Conservation (phyloP, 2,113 vertebrate genomes). For the Oostethus manadensis region DNA sequence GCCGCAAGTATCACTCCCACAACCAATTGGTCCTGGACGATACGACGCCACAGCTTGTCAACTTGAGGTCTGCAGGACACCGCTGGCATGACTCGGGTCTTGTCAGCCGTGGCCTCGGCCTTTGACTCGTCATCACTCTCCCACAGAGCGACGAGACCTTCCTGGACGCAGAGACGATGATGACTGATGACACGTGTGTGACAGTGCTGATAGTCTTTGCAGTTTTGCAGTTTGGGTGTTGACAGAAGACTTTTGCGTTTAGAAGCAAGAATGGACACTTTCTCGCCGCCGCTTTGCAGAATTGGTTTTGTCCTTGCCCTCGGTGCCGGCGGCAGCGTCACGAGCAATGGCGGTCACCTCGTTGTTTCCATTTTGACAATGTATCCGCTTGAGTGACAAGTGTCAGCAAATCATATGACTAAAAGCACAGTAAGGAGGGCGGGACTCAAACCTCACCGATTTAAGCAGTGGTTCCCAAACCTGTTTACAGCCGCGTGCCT, state of each 20-base stretch:
- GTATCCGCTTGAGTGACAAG: constrained; percentile 24
- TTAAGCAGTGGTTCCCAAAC: no score
- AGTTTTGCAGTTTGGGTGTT: constrained; percentile 25
- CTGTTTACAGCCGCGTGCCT: no score
- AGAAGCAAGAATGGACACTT: constrained; percentile 1
- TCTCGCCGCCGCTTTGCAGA: no score
- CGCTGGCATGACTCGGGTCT: constrained; percentile 29
- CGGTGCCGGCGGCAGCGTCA: constrained; percentile 1
- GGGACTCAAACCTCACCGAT: no score
- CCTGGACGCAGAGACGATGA: constrained; percentile 67
- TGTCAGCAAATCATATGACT: background rate
- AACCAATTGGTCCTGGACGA: constrained; percentile 78
- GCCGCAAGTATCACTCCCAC: constrained; percentile 77
- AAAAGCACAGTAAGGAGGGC: background rate
- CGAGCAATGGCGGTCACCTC: background rate
- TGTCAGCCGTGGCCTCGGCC: constrained; percentile 47
- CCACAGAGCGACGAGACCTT: constrained; percentile 83
- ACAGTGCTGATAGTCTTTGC: constrained; percentile 40
- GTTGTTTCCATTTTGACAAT: constrained; percentile 19
- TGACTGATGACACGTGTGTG: constrained; percentile 42
- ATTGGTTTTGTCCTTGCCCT: constrained; percentile 3
- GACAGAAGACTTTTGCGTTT: constrained; percentile 5
- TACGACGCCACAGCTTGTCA: constrained; percentile 82
- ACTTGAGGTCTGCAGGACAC: constrained; percentile 60
- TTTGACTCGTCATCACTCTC: constrained; percentile 74